Evolutionary conservation across 2,888 invertebrate genomes (phyloP).

Genomic region (Scotopteryx bipunctaria): DNA sequence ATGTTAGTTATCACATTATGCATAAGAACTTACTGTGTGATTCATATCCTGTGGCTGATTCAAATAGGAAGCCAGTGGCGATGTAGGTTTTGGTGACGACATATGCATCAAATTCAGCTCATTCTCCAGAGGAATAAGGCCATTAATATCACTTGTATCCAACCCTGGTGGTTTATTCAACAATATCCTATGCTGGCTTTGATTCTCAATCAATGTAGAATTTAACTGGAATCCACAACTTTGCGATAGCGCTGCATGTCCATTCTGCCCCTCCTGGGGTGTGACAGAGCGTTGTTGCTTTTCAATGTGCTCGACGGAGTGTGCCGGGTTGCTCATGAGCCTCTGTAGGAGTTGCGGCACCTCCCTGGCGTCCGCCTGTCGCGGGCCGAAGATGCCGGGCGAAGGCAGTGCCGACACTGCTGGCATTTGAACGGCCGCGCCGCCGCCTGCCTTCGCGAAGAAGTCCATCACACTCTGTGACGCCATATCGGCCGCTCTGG

Average conservation of each 20-base stretch:
- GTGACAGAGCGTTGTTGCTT: constrained; percentile 91
- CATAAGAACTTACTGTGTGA: constrained; percentile 57
- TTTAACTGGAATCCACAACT: constrained; percentile 68
- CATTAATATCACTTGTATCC: constrained; percentile 65
- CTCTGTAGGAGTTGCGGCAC: constrained; percentile 87
- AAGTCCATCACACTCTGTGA: constrained; percentile 94
- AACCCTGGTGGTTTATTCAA: constrained; percentile 49
- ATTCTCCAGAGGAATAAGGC: constrained; percentile 74
- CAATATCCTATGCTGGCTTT: constrained; percentile 65
- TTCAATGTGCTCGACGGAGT: constrained; percentile 94
- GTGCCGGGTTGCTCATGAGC: constrained; percentile 92
- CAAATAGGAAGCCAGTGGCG: constrained; percentile 82
- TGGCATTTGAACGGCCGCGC: constrained; percentile 80
- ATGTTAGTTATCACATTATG: not conserved
- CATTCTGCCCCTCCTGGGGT: constrained; percentile 83
- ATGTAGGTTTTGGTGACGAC: constrained; percentile 80
- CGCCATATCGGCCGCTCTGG: constrained; percentile 86
- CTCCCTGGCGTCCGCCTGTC: constrained; percentile 80
- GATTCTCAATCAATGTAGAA: constrained; percentile 72
- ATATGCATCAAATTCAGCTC: constrained; percentile 81
- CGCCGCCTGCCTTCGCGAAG: constrained; percentile 89
- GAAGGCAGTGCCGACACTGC: constrained; percentile 77
- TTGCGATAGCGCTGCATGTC: constrained; percentile 61
- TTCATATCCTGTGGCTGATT: constrained; percentile 75
- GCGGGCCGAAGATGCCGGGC: constrained; percentile 74